These are phyloP conservation scores for Lanistes nyassanus DNA, from an alignment of 1,140 invertebrate species.

Conservation along the genomic window DNA sequence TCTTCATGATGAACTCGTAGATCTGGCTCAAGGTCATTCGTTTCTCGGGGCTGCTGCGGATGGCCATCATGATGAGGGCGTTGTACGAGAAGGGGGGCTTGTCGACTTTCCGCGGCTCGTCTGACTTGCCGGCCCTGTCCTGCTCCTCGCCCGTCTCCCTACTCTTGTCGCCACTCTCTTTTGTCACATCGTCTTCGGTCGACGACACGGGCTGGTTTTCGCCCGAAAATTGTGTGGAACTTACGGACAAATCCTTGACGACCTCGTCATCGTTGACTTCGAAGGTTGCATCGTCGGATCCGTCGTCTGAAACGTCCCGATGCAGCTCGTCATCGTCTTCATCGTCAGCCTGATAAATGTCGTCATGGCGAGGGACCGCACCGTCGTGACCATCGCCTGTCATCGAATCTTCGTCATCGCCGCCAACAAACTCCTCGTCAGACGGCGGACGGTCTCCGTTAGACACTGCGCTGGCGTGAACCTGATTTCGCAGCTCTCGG, in stretches of 20 bases:
- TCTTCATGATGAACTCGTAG: slow-evolving; percentile 99
- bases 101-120: slow-evolving; percentile 45
- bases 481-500: too few relatives aligned
- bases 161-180: slow-evolving; percentile 21
- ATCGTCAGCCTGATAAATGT: slow-evolving; percentile 72
- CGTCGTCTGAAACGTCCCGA: slow-evolving; percentile 75
- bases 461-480: not conserved
- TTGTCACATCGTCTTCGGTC: slow-evolving; percentile 93
- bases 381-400: not conserved
- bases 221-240: not conserved
- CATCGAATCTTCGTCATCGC: slow-evolving; percentile 12
- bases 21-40: slow-evolving; percentile 96
- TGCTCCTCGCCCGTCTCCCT: slow-evolving; percentile 12
- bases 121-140: not conserved
- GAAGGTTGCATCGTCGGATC: slow-evolving; percentile 62
- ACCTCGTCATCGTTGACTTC: slow-evolving; percentile 74
- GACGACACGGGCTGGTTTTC: slow-evolving; percentile 85
- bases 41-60: slow-evolving; percentile 91
- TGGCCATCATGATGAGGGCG: slow-evolving; percentile 99
- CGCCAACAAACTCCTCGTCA: slow-evolving; percentile 22
- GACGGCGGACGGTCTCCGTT: not conserved
- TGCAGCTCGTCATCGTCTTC: slow-evolving; percentile 98
- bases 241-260: slow-evolving; percentile 76
- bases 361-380: slow-evolving; percentile 13
- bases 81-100: slow-evolving; percentile 96